Evolutionary conservation across 2,113 vertebrate species (phyloP).

Genomic region (Cyanoderma ruficeps): DNA sequence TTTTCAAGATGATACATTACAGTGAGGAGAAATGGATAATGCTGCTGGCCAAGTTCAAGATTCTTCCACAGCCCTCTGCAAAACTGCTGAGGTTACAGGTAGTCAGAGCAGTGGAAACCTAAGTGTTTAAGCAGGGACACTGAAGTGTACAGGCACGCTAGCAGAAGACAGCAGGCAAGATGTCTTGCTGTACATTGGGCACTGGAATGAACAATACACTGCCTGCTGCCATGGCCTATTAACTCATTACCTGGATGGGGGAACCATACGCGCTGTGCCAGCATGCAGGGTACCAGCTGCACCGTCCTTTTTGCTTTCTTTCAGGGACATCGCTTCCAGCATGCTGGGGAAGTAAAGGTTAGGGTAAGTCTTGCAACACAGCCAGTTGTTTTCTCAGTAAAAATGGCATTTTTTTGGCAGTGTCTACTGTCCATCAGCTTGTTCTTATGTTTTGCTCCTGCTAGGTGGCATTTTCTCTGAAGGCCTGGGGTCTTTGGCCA

Average conservation of each 20-base stretch:
- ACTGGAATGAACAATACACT: not conserved
- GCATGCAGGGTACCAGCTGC: not conserved
- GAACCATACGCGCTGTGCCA: accelerated
- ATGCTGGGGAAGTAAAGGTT: not conserved
- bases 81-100: not conserved
- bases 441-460: not conserved
- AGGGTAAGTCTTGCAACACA: not conserved
- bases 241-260: not conserved
- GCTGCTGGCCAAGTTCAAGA: not conserved
- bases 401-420: not conserved
- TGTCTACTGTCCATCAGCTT: not conserved
- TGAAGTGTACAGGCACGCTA: not conserved
- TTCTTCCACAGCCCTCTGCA: accelerated
- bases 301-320: not conserved
- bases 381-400: not conserved
- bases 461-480: not conserved
- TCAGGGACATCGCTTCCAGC: not conserved
- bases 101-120: not conserved
- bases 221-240: not conserved
- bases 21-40: not conserved
- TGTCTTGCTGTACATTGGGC: not conserved
- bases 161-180: not conserved
- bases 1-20: not conserved
- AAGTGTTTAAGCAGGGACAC: not conserved
- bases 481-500: not conserved